Percentiles rank a stretch among this genome's conserved stretches.
phyloP scores from a whole-genome alignment of 2,113 vertebrate genomes.

The Sminthopsis crassicaudata region DNA sequence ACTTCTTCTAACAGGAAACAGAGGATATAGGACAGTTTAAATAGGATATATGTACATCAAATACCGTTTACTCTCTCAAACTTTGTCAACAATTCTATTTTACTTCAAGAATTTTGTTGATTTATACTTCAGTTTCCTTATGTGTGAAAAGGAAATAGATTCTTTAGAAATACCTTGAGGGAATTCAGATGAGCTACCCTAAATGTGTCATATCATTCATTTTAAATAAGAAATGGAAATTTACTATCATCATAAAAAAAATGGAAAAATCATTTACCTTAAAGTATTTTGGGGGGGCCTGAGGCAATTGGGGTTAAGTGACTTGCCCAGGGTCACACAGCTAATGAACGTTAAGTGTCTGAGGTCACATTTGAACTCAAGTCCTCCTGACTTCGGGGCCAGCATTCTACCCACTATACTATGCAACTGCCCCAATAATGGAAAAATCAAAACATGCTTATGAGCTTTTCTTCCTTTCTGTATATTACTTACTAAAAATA shows the following conservation, averaged over 20 bases:
- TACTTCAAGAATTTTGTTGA: background rate
- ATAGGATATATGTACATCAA: background rate
- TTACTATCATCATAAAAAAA: conserved; percentile 23
- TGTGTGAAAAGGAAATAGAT: conserved; percentile 2
- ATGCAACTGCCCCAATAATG: too few species aligned
- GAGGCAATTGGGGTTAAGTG: too few species aligned
- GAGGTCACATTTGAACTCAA: too few species aligned
- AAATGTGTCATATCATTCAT: conserved; percentile 29
- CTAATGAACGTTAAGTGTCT: too few species aligned
- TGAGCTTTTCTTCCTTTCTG: background rate
- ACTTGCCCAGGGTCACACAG: too few species aligned
- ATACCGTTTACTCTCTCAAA: background rate
- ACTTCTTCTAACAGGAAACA: background rate
- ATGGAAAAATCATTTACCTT: background rate
- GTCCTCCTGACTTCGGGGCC: too few species aligned
- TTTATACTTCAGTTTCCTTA: conserved; percentile 6
- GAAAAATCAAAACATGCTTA: conserved; percentile 8
- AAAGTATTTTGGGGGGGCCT: too few species aligned
- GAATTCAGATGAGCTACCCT: background rate
- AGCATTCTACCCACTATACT: too few species aligned
- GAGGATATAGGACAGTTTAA: background rate
- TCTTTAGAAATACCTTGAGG: conserved; percentile 25
- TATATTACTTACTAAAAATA: too few species aligned
- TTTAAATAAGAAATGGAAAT: conserved; percentile 21
- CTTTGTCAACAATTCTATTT: conserved; percentile 13